A percentile compares a stretch with the other conserved stretches of the same genome.
These are phyloP conservation scores for Dipodomys ordii DNA, from an alignment of 2,113 vertebrate species.

Conservation along the genomic window DNA sequence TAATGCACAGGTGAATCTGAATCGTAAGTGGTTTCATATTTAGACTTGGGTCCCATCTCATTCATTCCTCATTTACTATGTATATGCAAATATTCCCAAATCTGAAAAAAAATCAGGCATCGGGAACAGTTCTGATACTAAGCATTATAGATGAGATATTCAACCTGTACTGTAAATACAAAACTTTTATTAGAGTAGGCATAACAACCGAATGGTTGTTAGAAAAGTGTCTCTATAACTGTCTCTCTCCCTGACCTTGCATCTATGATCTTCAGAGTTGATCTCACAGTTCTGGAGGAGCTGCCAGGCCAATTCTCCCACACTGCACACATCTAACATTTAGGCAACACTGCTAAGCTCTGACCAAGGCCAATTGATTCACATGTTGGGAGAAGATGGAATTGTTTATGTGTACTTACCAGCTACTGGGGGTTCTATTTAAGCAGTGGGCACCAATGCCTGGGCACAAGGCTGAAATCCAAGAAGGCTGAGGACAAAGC, in stretches of 20 bases:
- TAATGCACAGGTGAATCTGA: not conserved
- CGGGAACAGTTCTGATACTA: not conserved
- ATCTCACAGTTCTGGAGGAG: accelerated
- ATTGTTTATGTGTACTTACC: not conserved
- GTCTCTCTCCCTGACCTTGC: not conserved
- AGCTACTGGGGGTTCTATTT: not conserved
- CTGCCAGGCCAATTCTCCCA: not conserved
- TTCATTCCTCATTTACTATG: not conserved
- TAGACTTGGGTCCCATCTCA: not conserved
- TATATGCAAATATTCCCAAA: not conserved
- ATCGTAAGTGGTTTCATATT: not conserved
- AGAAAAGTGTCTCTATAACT: not conserved
- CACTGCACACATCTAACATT: not conserved
- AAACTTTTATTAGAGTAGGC: not conserved
- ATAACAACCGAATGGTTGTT: not conserved
- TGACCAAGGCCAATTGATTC: not conserved
- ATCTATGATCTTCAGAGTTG: not conserved
- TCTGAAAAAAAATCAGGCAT: not conserved
- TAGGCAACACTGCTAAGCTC: not conserved
- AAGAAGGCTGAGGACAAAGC: not conserved
- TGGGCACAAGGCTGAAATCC: not conserved
- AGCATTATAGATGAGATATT: not conserved
- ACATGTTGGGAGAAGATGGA: not conserved
- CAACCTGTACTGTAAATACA: not conserved
- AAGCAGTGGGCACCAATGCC: not conserved